Conservation (phyloP, 2,113 vertebrate genomes). For the Oxyruncus cristatus region DNA sequence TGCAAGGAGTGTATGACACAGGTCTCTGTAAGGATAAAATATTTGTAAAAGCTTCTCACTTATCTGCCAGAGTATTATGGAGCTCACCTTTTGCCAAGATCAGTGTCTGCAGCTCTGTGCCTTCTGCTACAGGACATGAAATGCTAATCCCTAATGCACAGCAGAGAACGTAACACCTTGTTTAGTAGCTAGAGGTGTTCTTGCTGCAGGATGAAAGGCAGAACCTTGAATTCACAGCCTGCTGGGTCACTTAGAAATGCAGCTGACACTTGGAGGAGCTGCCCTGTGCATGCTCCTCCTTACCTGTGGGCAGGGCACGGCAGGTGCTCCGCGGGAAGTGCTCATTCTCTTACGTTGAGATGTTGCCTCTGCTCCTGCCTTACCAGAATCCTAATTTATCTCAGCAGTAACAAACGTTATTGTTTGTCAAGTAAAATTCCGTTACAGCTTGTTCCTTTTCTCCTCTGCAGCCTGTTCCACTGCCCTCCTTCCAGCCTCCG, state of each 20-base stretch:
- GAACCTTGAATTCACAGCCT: neutral
- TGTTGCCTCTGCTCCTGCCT: neutral
- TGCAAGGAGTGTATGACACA: neutral
- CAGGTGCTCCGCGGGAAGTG: neutral
- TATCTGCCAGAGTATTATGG: neutral
- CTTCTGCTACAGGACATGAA: neutral
- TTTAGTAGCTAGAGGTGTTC: neutral
- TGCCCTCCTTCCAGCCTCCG: neutral
- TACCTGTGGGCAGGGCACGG: neutral
- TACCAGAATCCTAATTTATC: neutral
- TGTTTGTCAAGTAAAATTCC: neutral
- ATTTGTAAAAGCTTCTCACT: neutral
- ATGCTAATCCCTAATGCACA: neutral
- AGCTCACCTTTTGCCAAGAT: neutral
- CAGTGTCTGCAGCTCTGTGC: neutral
- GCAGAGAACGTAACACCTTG: neutral
- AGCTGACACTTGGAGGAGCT: neutral
- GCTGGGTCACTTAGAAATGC: neutral
- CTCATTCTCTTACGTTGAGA: neutral
- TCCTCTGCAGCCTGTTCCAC: neutral
- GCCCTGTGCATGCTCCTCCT: accelerated
- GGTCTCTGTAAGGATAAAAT: neutral
- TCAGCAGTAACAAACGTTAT: neutral
- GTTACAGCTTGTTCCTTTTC: neutral
- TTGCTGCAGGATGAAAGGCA: neutral